phyloP scores from a whole-genome alignment of 2,113 vertebrate species.

The Onychostoma macrolepis region DNA sequence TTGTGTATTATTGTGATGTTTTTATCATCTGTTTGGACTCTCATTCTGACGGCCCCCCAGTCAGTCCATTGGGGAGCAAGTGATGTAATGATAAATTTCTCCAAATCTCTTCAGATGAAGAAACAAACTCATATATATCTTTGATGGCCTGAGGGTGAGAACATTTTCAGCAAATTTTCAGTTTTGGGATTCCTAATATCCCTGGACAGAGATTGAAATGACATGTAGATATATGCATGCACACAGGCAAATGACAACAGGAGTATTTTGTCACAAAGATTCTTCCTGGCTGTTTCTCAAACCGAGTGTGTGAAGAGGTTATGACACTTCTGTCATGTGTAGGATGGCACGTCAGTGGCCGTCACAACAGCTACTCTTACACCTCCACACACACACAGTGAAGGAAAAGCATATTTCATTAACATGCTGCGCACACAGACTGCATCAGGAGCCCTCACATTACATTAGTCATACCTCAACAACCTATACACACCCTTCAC shows the following conservation, averaged over 20 bases:
- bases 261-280: not conserved
- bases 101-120: not conserved
- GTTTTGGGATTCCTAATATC: no score
- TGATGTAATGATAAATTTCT: not conserved
- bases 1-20: not conserved
- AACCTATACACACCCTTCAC: slow-evolving; percentile 15
- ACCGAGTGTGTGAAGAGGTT: slow-evolving; percentile 26
- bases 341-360: slow-evolving; percentile 7
- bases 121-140: not conserved
- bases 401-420: slow-evolving; percentile 1
- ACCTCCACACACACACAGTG: not conserved
- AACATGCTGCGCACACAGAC: not conserved
- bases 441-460: not conserved
- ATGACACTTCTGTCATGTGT: slow-evolving; percentile 38
- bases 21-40: not conserved
- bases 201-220: not conserved
- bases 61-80: not conserved
- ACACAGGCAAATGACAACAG: not conserved
- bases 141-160: no score
- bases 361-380: not conserved
- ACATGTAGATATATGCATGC: not conserved
- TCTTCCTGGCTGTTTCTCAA: slow-evolving; percentile 17
- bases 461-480: slow-evolving; percentile 31
- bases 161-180: not conserved
- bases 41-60: not conserved